phyloP scores from a whole-genome alignment of 2,797 vertebrate species.

The Schizopygopsis malacanthus region DNA sequence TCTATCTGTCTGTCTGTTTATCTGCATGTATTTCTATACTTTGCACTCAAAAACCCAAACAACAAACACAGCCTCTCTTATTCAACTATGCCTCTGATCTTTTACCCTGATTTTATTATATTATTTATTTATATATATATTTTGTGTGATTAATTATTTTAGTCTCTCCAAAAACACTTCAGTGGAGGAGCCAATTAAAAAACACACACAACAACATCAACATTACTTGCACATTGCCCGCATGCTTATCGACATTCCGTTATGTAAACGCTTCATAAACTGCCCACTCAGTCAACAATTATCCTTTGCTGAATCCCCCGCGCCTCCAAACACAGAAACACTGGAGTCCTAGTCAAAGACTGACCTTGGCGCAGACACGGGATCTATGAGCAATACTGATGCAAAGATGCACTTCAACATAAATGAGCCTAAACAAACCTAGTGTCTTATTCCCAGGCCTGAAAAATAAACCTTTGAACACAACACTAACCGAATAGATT shows the following conservation, averaged over 20 bases:
- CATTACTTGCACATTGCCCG: conserved; percentile 65
- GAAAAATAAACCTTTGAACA: conserved; percentile 38
- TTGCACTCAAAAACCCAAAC: background rate
- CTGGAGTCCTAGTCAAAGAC: conserved; percentile 44
- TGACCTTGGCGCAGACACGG: conserved; percentile 43
- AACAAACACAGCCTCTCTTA: background rate
- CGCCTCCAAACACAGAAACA: conserved; percentile 61
- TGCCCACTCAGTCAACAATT: conserved; percentile 68
- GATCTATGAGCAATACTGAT: conserved; percentile 42
- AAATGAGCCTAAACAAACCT: conserved; percentile 23
- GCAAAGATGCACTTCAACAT: conserved; percentile 29
- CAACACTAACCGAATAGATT: conserved; percentile 37
- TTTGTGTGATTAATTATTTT: conserved; percentile 72
- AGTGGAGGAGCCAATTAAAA: conserved; percentile 67
- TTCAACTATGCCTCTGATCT: background rate
- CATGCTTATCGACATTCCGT: conserved; percentile 67
- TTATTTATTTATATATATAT: conserved; percentile 61
- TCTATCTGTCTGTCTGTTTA: too few relatives aligned
- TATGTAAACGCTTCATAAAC: conserved; percentile 68
- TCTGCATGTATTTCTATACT: background rate
- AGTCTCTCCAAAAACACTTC: conserved; percentile 70
- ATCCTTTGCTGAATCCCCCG: conserved; percentile 59
- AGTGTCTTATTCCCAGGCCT: conserved; percentile 28
- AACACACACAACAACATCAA: conserved; percentile 41
- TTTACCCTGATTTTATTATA: background rate